Percentiles rank a stretch among this genome's conserved stretches.
phyloP scores from a whole-genome alignment of 2,888 invertebrate genomes.

The Lasioglossum pauxillum region DNA sequence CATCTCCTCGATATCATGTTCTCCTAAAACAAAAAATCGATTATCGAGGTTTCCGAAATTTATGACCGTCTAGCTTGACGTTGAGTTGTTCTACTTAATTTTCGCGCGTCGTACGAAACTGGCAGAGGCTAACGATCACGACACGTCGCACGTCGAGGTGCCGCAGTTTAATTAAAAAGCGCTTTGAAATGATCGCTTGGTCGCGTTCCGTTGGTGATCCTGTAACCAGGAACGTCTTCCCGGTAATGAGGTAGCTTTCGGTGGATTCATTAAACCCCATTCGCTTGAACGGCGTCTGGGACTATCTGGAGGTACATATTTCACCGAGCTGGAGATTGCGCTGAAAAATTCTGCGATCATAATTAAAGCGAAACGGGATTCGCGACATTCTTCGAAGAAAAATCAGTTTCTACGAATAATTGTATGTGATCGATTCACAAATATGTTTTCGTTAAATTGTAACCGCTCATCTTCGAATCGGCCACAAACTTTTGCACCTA shows the following conservation, averaged over 20 bases:
- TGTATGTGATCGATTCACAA: not conserved
- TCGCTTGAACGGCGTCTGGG: not conserved
- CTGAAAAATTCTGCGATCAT: not conserved
- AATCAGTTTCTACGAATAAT: not conserved
- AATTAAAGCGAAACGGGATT: not conserved
- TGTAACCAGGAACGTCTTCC: conserved; percentile 5
- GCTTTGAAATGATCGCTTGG: conserved; percentile 11
- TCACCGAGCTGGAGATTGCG: not conserved
- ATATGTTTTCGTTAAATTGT: not conserved
- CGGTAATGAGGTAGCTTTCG: conserved; percentile 35
- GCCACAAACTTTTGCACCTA: not conserved
- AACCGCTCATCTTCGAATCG: not conserved
- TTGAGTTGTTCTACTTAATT: no score
- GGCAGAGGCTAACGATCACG: conserved; percentile 17
- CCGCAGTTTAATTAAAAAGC: conserved; percentile 58
- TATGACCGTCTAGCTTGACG: no score
- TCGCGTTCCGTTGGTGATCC: not conserved
- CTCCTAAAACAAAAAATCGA: no score
- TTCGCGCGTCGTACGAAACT: not conserved
- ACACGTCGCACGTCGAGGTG: conserved; percentile 13
- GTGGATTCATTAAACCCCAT: conserved; percentile 34
- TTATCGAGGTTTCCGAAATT: no score
- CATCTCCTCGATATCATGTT: no score
- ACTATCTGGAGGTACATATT: not conserved
- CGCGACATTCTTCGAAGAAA: not conserved